Percentiles rank a stretch among this genome's conserved stretches.
phyloP scores from a whole-genome alignment of 2,113 vertebrate species.

The Sclerurus mexicanus region DNA sequence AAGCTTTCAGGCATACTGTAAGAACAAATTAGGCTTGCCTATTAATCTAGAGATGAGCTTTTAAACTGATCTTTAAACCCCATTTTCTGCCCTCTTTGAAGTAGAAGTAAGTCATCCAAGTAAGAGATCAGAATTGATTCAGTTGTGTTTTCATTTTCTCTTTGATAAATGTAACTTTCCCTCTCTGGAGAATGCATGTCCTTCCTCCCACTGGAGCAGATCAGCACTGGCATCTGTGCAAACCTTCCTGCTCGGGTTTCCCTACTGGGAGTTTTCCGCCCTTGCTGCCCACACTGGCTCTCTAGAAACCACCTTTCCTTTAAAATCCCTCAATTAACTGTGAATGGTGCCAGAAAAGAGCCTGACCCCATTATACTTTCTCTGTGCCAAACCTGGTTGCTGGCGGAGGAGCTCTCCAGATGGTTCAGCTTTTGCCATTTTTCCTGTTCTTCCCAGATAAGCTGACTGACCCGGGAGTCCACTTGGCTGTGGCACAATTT shows the following conservation, averaged over 20 bases:
- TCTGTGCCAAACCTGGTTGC: not conserved
- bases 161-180: not conserved
- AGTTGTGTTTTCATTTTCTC: not conserved
- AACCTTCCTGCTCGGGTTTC: not conserved
- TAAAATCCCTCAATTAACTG: not conserved
- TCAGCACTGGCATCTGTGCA: not conserved
- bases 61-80: not conserved
- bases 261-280: not conserved
- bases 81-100: not conserved
- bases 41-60: not conserved
- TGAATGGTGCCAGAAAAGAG: not conserved
- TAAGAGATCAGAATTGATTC: not conserved
- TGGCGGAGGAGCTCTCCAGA: not conserved
- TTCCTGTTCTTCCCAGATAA: not conserved
- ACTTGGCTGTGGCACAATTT: not conserved
- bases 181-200: not conserved
- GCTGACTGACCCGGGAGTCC: not conserved
- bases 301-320: slow-evolving; percentile 18
- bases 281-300: not conserved
- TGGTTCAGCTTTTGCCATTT: not conserved
- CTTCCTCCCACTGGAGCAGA: accelerated
- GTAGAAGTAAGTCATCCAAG: not conserved
- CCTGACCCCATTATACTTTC: not conserved
- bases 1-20: not conserved
- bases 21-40: not conserved